Evolutionary conservation across 1,140 invertebrate species (phyloP).

Genomic region (Drosophila mauritiana): DNA sequence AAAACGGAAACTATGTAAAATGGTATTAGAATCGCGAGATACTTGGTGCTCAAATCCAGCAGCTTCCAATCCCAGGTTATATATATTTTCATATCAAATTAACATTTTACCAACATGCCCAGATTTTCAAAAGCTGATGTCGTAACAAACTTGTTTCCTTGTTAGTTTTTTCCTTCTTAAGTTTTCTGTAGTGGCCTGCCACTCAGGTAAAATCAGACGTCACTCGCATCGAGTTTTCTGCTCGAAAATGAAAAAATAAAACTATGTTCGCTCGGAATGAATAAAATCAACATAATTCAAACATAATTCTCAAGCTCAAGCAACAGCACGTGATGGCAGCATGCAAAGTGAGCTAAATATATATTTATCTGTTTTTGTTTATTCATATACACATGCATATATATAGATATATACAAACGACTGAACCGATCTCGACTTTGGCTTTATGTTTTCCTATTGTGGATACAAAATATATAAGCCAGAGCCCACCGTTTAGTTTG

Average conservation of each 20-base stretch:
- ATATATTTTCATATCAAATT: slow-evolving; percentile 20
- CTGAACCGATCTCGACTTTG: slow-evolving; percentile 34
- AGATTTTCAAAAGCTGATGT: slow-evolving; percentile 26
- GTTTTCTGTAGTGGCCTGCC: slow-evolving; percentile 11
- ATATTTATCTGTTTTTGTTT: slow-evolving; percentile 39
- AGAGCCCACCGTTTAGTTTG: slow-evolving; percentile 18
- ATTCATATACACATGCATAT: neutral
- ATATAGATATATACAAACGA: neutral
- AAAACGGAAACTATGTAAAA: slow-evolving; percentile 34
- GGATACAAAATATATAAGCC: slow-evolving; percentile 19
- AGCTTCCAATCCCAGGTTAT: slow-evolving; percentile 9
- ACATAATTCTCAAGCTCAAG: slow-evolving; percentile 55
- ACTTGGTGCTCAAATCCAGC: neutral
- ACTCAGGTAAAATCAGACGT: slow-evolving; percentile 41
- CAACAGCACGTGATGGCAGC: slow-evolving; percentile 60
- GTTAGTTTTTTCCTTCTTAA: slow-evolving; percentile 13
- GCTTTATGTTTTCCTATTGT: slow-evolving; percentile 52
- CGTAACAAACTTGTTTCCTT: slow-evolving; percentile 48
- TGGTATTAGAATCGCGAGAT: slow-evolving; percentile 29
- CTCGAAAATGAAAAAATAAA: slow-evolving; percentile 11
- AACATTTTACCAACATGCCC: slow-evolving; percentile 14
- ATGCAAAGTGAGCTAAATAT: slow-evolving; percentile 63
- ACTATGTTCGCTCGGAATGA: slow-evolving; percentile 33
- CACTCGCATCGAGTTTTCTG: slow-evolving; percentile 30
- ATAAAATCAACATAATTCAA: slow-evolving; percentile 72